Conservation (phyloP, 2,113 vertebrate genomes). For the Coturnix japonica region DNA sequence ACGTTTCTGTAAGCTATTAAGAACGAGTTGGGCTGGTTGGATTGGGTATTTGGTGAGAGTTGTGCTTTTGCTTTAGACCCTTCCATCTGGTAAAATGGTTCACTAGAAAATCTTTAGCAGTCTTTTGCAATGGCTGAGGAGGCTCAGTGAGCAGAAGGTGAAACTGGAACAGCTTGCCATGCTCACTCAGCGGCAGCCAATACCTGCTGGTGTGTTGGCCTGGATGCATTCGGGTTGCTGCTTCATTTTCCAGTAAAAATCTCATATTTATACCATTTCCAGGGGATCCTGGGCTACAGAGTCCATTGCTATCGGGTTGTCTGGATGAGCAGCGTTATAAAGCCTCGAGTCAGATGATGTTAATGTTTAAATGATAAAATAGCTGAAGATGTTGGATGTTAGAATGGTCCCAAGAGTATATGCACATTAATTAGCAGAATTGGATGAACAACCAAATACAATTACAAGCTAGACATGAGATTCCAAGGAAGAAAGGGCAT, state of each 20-base stretch:
- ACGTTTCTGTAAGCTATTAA: background rate
- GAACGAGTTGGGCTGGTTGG: background rate
- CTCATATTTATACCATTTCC: background rate
- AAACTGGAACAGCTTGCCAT: background rate
- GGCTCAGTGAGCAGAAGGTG: background rate
- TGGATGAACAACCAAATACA: background rate
- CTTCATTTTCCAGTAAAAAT: background rate
- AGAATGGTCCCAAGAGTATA: background rate
- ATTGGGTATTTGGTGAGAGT: background rate
- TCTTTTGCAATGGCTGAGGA: background rate
- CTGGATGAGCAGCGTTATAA: background rate
- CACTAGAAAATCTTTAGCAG: background rate
- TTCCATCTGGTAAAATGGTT: slow-evolving; percentile 17
- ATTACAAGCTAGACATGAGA: background rate
- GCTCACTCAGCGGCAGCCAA: background rate
- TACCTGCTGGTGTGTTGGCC: background rate
- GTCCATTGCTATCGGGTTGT: background rate
- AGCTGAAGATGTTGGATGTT: background rate
- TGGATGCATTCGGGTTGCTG: background rate
- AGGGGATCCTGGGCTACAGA: background rate
- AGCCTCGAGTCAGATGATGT: background rate
- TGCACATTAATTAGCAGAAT: background rate
- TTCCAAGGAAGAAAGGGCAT: background rate
- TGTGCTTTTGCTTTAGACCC: slow-evolving; percentile 31
- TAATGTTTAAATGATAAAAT: background rate